A percentile compares a stretch with the other conserved stretches of the same genome.
These are phyloP conservation scores for Ahaetulla prasina DNA, from an alignment of 2,113 vertebrate genomes.

Conservation along the genomic window DNA sequence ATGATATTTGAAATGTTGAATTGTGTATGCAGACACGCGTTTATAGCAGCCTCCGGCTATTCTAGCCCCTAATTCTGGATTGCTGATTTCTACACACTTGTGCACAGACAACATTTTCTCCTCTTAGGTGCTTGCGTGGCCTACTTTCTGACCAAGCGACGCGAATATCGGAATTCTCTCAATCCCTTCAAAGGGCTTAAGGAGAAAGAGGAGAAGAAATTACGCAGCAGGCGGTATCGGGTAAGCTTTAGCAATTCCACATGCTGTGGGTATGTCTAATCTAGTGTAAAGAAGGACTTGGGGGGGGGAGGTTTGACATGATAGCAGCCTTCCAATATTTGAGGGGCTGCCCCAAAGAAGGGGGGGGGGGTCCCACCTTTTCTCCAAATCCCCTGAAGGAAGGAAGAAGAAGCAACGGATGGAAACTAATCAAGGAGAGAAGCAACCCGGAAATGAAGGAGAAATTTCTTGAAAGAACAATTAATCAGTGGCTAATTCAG, in stretches of 20 bases:
- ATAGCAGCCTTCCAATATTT: neutral
- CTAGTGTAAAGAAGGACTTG: neutral
- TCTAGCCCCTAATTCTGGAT: neutral
- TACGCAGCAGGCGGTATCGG: conserved; percentile 68
- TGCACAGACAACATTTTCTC: neutral
- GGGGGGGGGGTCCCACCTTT: too few relatives aligned
- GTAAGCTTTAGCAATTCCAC: conserved; percentile 34
- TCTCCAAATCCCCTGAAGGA: too few relatives aligned
- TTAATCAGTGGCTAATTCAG: neutral
- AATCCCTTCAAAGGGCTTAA: conserved; percentile 70
- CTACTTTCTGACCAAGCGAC: conserved; percentile 71
- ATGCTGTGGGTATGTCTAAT: neutral
- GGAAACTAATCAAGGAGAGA: neutral
- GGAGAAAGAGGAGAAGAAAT: conserved; percentile 72
- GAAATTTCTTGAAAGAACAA: neutral
- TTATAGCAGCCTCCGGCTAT: neutral
- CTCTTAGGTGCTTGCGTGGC: conserved; percentile 67
- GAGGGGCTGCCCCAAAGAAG: too few relatives aligned
- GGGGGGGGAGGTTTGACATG: neutral
- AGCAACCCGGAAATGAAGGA: neutral
- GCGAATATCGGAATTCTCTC: conserved; percentile 69
- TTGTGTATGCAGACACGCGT: neutral
- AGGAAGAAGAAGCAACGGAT: neutral
- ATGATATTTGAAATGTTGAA: neutral
- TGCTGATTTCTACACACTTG: neutral